These are phyloP conservation scores for Drosophila mimica DNA, from an alignment of 2,888 invertebrate species.

Conservation along the genomic window DNA sequence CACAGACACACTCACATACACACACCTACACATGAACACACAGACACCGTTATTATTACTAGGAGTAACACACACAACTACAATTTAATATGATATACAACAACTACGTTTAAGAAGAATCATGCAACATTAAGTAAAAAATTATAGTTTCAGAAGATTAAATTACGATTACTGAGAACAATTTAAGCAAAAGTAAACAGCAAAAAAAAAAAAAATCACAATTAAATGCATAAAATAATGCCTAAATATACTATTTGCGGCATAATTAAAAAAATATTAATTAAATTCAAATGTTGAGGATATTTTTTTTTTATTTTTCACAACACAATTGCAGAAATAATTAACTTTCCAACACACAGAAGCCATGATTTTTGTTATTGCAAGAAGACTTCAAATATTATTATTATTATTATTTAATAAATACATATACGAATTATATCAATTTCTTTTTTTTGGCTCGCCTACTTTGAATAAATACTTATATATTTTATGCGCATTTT, in stretches of 20 bases:
- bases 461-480: constrained; percentile 57
- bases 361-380: constrained; percentile 27
- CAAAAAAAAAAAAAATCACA: neutral
- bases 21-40: constrained; percentile 23
- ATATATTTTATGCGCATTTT: constrained; percentile 60
- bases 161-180: constrained; percentile 42
- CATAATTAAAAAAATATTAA: constrained; percentile 4
- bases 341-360: constrained; percentile 26
- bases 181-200: constrained; percentile 15
- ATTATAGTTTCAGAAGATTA: constrained; percentile 28
- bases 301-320: constrained; percentile 19
- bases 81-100: constrained; percentile 50
- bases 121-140: constrained; percentile 22
- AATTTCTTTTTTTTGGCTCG: constrained; percentile 31
- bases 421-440: constrained; percentile 17
- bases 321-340: constrained; percentile 18
- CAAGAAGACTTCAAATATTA: constrained; percentile 42
- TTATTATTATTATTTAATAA: constrained; percentile 39
- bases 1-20: constrained; percentile 14
- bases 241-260: constrained; percentile 8
- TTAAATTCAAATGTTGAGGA: constrained; percentile 25
- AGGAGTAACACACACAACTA: constrained; percentile 52
- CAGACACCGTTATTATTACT: constrained; percentile 55
- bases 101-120: constrained; percentile 39
- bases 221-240: constrained; percentile 12